Percentiles rank a stretch among this genome's conserved stretches.
Evolutionary conservation across 2,797 vertebrate species (phyloP).

Genomic region (Tapirus indicus): DNA sequence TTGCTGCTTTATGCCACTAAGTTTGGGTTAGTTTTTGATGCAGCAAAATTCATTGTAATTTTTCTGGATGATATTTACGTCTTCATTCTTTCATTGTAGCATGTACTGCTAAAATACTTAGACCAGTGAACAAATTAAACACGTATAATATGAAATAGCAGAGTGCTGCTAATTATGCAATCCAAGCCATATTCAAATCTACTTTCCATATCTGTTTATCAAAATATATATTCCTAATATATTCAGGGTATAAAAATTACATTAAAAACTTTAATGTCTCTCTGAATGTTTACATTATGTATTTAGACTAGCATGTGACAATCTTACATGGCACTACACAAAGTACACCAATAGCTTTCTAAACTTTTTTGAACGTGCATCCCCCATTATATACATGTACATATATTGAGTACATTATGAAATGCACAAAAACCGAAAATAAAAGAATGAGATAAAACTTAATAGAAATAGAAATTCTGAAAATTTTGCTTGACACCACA

Average conservation of each 20-base stretch:
- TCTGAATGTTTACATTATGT: background rate
- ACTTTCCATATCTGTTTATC: background rate
- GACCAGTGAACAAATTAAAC: background rate
- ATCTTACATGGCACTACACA: background rate
- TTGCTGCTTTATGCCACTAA: background rate
- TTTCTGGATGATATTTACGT: background rate
- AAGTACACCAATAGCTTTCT: background rate
- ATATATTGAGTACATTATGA: background rate
- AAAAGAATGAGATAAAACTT: background rate
- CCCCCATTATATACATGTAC: background rate
- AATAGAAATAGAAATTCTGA: constrained; percentile 20
- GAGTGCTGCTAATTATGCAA: background rate
- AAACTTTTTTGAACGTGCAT: background rate
- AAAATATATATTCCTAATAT: constrained; percentile 15
- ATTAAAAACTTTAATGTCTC: background rate
- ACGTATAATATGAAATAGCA: constrained; percentile 4
- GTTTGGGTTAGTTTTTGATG: background rate
- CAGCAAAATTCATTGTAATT: background rate
- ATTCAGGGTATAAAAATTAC: background rate
- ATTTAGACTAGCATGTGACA: background rate
- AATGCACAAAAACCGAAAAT: background rate
- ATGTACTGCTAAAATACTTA: background rate
- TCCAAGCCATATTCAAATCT: background rate
- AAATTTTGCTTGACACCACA: background rate
- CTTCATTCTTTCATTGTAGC: background rate